A percentile compares a stretch with the other conserved stretches of the same genome.
phyloP scores from a whole-genome alignment of 2,888 invertebrate species.

The Cheilosia soror region DNA sequence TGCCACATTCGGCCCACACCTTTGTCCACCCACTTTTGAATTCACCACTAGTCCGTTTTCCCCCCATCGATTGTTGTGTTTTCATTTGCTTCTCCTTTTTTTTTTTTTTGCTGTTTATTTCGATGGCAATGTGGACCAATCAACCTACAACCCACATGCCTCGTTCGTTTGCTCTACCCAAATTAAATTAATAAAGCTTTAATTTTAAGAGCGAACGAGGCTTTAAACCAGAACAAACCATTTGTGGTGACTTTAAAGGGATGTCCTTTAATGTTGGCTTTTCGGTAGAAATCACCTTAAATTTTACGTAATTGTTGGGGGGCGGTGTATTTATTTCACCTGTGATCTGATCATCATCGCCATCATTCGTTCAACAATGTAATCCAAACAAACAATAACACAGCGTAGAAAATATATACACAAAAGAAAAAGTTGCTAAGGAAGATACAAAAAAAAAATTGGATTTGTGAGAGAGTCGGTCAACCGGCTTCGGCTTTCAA shows the following conservation, averaged over 20 bases:
- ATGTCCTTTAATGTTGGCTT: slow-evolving; percentile 45
- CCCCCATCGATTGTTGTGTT: slow-evolving; percentile 59
- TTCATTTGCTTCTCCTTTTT: slow-evolving; percentile 44
- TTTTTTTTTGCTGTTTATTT: slow-evolving; percentile 39
- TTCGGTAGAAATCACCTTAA: slow-evolving; percentile 34
- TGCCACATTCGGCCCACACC: slow-evolving; percentile 69
- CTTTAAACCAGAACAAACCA: slow-evolving; percentile 37
- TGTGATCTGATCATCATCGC: slow-evolving; percentile 43
- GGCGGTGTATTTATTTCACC: slow-evolving; percentile 41
- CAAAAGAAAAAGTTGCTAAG: slow-evolving; percentile 58
- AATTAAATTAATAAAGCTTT: slow-evolving; percentile 72
- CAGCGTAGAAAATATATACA: slow-evolving; percentile 35
- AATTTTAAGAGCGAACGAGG: slow-evolving; percentile 53
- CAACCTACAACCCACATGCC: slow-evolving; percentile 45
- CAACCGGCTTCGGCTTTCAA: slow-evolving; percentile 69
- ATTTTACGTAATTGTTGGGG: slow-evolving; percentile 40
- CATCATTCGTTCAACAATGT: slow-evolving; percentile 33
- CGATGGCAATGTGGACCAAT: slow-evolving; percentile 70
- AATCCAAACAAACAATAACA: slow-evolving; percentile 60
- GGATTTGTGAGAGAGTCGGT: slow-evolving; percentile 67
- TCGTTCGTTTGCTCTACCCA: slow-evolving; percentile 28
- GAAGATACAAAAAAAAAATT: slow-evolving; percentile 42
- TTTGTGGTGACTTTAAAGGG: slow-evolving; percentile 35
- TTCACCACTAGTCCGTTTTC: slow-evolving; percentile 60
- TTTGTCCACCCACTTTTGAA: slow-evolving; percentile 56